Evolutionary conservation across 2,113 vertebrate species (phyloP), one percentile per base, ranked within the genome.

Genomic region (Cyphotilapia sp.): DNA sequence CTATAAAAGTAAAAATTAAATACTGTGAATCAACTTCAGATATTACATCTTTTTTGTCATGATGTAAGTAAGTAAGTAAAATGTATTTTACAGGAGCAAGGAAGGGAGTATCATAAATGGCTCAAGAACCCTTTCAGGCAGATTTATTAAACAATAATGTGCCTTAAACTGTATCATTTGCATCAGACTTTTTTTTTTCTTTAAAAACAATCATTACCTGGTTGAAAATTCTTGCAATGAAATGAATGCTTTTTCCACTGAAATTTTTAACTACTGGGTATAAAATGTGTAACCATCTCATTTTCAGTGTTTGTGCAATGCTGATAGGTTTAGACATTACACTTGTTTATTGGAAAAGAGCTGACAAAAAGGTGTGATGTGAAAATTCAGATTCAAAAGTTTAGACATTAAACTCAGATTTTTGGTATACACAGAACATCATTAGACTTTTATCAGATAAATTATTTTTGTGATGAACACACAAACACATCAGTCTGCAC

Each of bases 401-500:
- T 76, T 27, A 47, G 1, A 76, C 8, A 16, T 76, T 74, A 27
- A 47, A 47, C 24, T 76, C 69, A 11, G 22, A 7, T 47, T 47
- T 47, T 10, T 47, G 1, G 38, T 45, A 74, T 29, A 27, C 40
- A 11, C 69, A 76, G 40, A 45, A 17, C 1, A 76, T 7, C 13
- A 5, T 47, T 76, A 7, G 40, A 47, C 69, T 76, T 76, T 19
- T 7, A 29, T 74, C 40, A 47, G 40, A 45, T 45, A 17, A 47
- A 74, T 74, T 5, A 4, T 47, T 27, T 47, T 45, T 74, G 66
- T 74, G 69, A 29, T 47, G 22, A 74, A 74, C 38, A 24, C n/a
- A 47, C 38, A 74, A 74, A 45, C 8, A 10, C n/a, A 27, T 74
- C 69, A 10, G 40, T 71, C 66, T 71, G 66, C 35, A 71, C n/a